Evolutionary conservation across 2,888 invertebrate genomes (phyloP), one percentile per base, ranked within the genome.

Genomic region (Diaphora mendica): DNA sequence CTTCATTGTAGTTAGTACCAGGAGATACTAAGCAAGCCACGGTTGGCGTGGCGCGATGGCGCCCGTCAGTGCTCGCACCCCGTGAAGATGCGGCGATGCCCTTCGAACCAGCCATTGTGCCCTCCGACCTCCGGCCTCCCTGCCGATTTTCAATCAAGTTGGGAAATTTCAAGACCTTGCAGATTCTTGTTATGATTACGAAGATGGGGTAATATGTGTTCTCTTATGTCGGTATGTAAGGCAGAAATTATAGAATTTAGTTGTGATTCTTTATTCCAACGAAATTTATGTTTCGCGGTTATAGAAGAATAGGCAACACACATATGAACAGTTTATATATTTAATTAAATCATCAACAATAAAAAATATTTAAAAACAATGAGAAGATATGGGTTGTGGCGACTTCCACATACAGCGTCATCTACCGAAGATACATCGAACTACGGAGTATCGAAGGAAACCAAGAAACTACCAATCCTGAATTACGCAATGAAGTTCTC

Each of bases 81-180:
- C 95, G 95, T 94, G 89, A 95, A 94, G 94, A 95, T 95, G 89
- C 42, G 48, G 77, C 86, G 95, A 95, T 95, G 95, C 93, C 95
- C 95, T 95, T 93, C 93, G 86, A 75, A 76, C 79, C 68, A 76
- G 85, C 93, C 90, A 95, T 95, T 95, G 95, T 95, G 87, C 90
- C 92, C 92, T 91, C 88, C 86, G 89, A 88, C 90, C 92, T 89
- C 88, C 82, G 87, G 80, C 86, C 87, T 86, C 80, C 78, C 75
- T 76, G 71, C 82, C 80, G 68, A 85, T 85, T 83, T 71, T 85
- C 77, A 79, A 82, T 82, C 80, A 80, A 70, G 85, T 83, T 83
- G 77, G 48, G 83, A 83, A 83, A 83, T 81, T 83, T 79, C 62
- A 9, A 70, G 42, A 81, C 81, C 85, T 83, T 83, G 75, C 66